These are phyloP conservation scores for Pseudomugil tenellus DNA, from an alignment of 2,797 vertebrate genomes.

Conservation along the genomic window DNA sequence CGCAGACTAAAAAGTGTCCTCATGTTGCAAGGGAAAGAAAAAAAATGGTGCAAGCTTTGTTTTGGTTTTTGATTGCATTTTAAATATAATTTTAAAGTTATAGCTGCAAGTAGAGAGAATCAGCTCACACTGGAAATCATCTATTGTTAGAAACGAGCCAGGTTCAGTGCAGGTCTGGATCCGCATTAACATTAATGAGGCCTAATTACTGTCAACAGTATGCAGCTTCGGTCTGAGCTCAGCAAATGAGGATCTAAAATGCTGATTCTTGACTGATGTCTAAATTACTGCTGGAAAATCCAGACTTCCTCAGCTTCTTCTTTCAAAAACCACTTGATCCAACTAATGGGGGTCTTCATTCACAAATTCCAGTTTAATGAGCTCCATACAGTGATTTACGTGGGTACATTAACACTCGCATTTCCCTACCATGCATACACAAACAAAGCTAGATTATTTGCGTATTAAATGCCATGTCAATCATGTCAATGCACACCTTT, in stretches of 20 bases:
- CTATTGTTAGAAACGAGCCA: background rate
- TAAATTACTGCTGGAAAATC: conserved; percentile 8
- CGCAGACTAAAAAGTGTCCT: background rate
- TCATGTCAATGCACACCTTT: no score
- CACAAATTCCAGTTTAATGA: conserved; percentile 3
- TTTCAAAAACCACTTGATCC: background rate
- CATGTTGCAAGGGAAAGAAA: background rate
- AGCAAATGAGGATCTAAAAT: conserved; percentile 2
- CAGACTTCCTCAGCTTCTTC: background rate
- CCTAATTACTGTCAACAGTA: conserved; percentile 12
- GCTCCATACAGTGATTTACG: conserved; percentile 11
- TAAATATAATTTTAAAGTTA: background rate
- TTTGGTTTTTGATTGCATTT: background rate
- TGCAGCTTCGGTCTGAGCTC: conserved; percentile 11
- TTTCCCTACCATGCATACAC: background rate
- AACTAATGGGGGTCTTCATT: conserved; percentile 9
- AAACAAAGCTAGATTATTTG: background rate
- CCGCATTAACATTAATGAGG: conserved; percentile 13
- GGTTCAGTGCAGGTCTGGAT: background rate
- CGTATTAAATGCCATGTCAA: no score
- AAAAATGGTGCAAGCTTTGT: background rate
- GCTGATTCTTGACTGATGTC: background rate
- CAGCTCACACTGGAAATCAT: conserved; percentile 1
- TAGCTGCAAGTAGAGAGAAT: background rate
- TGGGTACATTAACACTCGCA: background rate